Base-by-base conservation (phyloP, 2,888 invertebrate species). In the Molorchus minor region DNA sequence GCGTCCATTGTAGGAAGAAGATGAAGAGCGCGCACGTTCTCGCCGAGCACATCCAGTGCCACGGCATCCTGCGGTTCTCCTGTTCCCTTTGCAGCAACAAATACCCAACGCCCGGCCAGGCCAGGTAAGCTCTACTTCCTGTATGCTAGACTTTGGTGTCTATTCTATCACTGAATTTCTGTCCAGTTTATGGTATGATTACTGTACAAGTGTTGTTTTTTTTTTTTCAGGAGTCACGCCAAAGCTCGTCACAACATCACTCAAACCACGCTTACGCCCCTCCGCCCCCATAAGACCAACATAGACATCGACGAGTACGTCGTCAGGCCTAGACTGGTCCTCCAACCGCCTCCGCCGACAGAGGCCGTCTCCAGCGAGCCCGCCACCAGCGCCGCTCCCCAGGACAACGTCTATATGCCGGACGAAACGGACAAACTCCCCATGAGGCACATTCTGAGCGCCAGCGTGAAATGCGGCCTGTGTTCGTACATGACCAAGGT, bases 401-500 rank as follows among this genome's bases (percentile, higher is more conserved):
- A 62, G 0, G 64, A 65, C 1, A 40, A 54, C 10, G 57, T 61
- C 0, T 86, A 79, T 69, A 82, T 83, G 0, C 88, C 90, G 0
- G 82, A 83, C 4, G 90, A 93, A 67, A 82, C 89, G 2, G 82
- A 86, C 12, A 77, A 80, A 10, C 74, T 93, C 40, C 92, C 92
- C 0, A 82, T 86, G 10, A 84, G 84, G 21, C 85, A 88, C 0
- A 88, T 90, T 46, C 86, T 88, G 54, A 84, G 84, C 25, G 84
- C 84, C 4, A 82, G 82, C 29, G 63, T 66, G 17, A 71, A 67
- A 33, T 72, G 71, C 55, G 84, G 85, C 0, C 76, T 86, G 2
- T 93, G 93, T 73, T 82, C 85, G 25, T 93, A 88, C 70, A 83
- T 82, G 15, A 89, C 88, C 0, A 89, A 90, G 79, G 78, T 74